A percentile compares a stretch with the other conserved stretches of the same genome.
Evolutionary conservation across 2,113 vertebrate genomes (phyloP).

Genomic region (Platycercus adscitus): DNA sequence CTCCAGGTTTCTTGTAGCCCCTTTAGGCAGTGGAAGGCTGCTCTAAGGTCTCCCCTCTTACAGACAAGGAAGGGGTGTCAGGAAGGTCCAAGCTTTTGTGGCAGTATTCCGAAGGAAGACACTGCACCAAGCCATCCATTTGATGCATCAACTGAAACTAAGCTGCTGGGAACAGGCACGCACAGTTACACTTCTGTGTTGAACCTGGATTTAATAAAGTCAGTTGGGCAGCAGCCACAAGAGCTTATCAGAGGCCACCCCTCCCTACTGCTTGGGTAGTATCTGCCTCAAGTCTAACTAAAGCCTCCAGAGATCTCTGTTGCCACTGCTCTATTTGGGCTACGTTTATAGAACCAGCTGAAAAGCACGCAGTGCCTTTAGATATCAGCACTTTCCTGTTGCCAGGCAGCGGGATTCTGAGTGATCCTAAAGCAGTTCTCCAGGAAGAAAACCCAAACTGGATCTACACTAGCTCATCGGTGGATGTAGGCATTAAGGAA

Average conservation of each 20-base stretch:
- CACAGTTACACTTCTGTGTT: background rate
- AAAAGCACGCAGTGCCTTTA: constrained; percentile 55
- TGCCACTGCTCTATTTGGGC: constrained; percentile 8
- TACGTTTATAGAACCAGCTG: constrained; percentile 64
- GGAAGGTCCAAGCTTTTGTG: background rate
- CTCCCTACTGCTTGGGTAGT: background rate
- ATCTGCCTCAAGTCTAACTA: constrained; percentile 11
- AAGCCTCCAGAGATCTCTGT: constrained; percentile 33
- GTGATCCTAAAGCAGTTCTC: constrained; percentile 1
- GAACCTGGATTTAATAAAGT: constrained; percentile 26
- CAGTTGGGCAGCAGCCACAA: background rate
- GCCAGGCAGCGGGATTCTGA: constrained; percentile 52
- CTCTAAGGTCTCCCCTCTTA: background rate
- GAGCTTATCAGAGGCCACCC: background rate
- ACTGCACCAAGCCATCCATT: background rate
- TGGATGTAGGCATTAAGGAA: background rate
- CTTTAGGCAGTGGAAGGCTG: background rate
- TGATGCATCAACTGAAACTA: background rate
- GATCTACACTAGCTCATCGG: background rate
- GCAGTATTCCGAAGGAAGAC: background rate
- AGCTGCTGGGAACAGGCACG: background rate
- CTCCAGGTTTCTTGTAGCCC: background rate
- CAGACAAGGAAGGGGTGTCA: background rate
- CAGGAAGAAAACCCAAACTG: background rate
- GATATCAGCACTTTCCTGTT: constrained; percentile 39